Conservation (phyloP, 2,113 vertebrate genomes). For the Microtus ochrogaster region DNA sequence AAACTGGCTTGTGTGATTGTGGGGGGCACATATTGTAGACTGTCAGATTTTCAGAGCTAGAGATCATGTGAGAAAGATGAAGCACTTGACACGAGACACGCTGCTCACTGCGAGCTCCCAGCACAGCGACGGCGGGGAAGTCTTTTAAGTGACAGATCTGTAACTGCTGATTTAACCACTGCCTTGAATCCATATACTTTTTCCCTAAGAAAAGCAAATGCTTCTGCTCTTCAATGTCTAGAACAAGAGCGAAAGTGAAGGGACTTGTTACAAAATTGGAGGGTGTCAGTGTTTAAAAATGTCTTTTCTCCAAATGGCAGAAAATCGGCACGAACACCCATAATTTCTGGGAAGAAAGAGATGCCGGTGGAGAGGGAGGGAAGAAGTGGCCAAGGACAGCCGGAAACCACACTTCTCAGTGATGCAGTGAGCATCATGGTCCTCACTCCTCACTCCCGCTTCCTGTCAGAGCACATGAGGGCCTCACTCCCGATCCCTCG, state of each 20-base stretch:
- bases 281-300: not conserved
- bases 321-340: not conserved
- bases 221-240: not conserved
- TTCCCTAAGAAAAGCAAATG: slow-evolving; percentile 44
- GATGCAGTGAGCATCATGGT: not conserved
- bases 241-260: slow-evolving; percentile 53
- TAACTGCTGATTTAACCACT: slow-evolving; percentile 29
- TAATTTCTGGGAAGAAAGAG: slow-evolving; percentile 9
- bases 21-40: not conserved
- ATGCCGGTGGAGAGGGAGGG: not conserved
- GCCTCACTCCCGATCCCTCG: not conserved
- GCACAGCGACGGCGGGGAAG: not conserved
- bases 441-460: not conserved
- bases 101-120: slow-evolving; percentile 12
- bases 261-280: slow-evolving; percentile 39
- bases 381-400: not conserved
- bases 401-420: not conserved
- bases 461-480: not conserved
- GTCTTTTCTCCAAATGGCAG: slow-evolving; percentile 43
- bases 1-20: not conserved
- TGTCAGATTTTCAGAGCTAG: slow-evolving; percentile 27
- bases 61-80: slow-evolving; percentile 14
- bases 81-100: not conserved
- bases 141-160: slow-evolving; percentile 10
- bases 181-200: slow-evolving; percentile 54